phyloP scores from a whole-genome alignment of 1,140 invertebrate species.

The Dreissena polymorpha region DNA sequence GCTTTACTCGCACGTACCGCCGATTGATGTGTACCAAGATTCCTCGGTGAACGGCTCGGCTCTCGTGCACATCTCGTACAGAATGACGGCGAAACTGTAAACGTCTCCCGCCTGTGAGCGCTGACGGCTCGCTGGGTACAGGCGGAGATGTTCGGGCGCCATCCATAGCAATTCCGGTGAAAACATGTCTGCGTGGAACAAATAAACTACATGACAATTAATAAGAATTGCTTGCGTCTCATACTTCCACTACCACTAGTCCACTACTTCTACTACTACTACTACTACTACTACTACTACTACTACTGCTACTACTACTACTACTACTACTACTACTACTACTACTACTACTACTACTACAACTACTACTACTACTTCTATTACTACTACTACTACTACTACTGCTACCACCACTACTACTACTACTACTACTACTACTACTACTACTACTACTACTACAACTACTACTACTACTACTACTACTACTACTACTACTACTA shows the following conservation, averaged over 20 bases:
- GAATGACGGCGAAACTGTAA: conserved; percentile 96
- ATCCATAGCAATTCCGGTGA: conserved; percentile 87
- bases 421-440: conserved; percentile 48
- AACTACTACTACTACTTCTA: conserved; percentile 5
- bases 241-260: no score
- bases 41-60: conserved; percentile 90
- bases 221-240: no score
- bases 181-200: not conserved
- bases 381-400: conserved; percentile 3
- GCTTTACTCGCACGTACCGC: not conserved
- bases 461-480: conserved; percentile 51
- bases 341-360: conserved; percentile 18
- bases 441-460: conserved; percentile 52
- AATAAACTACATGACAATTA: no score
- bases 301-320: not conserved
- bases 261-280: not conserved
- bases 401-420: not conserved
- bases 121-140: conserved; percentile 80
- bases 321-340: conserved; percentile 47
- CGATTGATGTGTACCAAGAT: not conserved
- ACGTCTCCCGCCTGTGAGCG: conserved; percentile 93
- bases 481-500: conserved; percentile 42
- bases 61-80: conserved; percentile 95
- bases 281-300: conserved; percentile 3
- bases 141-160: conserved; percentile 91